Base-by-base conservation (phyloP, 2,113 vertebrate species). In the Gadus chalcogrammus region DNA sequence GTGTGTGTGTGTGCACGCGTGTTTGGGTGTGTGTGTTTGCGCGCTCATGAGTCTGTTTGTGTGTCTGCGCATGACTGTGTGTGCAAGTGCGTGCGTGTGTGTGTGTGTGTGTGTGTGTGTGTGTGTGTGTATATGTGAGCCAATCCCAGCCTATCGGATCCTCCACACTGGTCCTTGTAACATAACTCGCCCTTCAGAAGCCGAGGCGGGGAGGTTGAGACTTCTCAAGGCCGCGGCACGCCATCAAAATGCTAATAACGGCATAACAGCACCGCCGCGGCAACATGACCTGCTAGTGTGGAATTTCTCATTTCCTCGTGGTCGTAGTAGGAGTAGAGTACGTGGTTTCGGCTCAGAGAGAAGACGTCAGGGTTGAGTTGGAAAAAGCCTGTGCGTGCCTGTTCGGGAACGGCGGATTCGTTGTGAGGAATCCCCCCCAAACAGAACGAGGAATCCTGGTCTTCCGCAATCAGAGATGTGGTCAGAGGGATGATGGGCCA, bases 241-340 rank as follows among this genome's bases (percentile, higher is more conserved):
- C 83, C 84, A 91, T 90, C 78, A 91, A 88, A 90, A 88, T 90
- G 88, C 87, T 89, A 89, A 89, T 84, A 70, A 6, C 38, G 77
- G 79, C 71, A 3, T 58, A 58, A 78, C 74, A 72, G 74, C 22
- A 56, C n/a, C 65, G 76, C 67, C 63, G 73, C 66, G 70, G 73
- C 66, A 72, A 76, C 68, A 31, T 84, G 72, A 87, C 79, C 83
- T 72, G 75, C 61, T 71, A 72, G 70, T 79, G 68, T 64, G 65
- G n/a, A 75, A 75, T 74, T 77, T 70, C 9, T 63, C 62, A 76
- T 78, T 56, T 81, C 76, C 64, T 70, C 31, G 61, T 48, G 12
- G 42, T 48, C 31, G 58, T n/a, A 71, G 69, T 27, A 67, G 71
- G 67, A 38, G 42, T 48, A 1, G 42, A 2, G 5, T 48, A 13